A percentile compares a stretch with the other conserved stretches of the same genome.
Conservation (phyloP, 2,797 vertebrate genomes). For the Philypnodon macrostomus region DNA sequence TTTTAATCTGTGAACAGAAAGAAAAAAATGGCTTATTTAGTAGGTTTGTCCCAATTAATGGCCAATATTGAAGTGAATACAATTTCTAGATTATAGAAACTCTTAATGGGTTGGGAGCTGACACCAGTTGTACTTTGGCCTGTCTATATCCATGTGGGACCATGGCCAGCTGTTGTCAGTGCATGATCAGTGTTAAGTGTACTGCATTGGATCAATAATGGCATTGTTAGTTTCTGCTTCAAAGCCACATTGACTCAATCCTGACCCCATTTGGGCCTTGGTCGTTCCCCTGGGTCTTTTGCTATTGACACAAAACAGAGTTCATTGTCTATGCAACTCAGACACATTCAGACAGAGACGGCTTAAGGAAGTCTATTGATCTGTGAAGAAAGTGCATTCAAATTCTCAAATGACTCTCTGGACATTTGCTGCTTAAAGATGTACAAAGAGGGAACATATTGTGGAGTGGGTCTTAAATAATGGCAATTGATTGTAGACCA, state of each 20-base stretch:
- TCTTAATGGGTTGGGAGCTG: background rate
- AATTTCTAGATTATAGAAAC: conserved; percentile 1
- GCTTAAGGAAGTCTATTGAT: conserved; percentile 56
- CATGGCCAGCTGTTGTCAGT: conserved; percentile 40
- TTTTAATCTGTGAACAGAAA: conserved; percentile 81
- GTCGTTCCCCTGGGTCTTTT: conserved; percentile 41
- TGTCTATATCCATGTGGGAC: conserved; percentile 3
- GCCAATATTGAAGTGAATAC: background rate
- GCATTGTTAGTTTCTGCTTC: conserved; percentile 36
- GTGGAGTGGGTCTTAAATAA: conserved; percentile 27
- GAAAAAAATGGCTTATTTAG: background rate
- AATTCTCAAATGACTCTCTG: conserved; percentile 12
- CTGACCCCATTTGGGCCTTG: conserved; percentile 52
- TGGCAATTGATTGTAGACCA: conserved; percentile 38
- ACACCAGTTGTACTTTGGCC: conserved; percentile 10
- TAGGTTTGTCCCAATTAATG: background rate
- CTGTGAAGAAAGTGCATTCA: conserved; percentile 13
- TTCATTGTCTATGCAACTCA: conserved; percentile 29
- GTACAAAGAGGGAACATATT: conserved; percentile 40
- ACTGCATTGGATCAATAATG: conserved; percentile 54
- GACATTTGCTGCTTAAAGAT: conserved; percentile 22
- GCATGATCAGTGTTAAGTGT: conserved; percentile 43
- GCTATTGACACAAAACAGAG: conserved; percentile 36
- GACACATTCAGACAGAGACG: conserved; percentile 32
- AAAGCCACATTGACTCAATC: conserved; percentile 44